Conservation (phyloP, 2,797 vertebrate species). For the Arnoldichthys spilopterus region DNA sequence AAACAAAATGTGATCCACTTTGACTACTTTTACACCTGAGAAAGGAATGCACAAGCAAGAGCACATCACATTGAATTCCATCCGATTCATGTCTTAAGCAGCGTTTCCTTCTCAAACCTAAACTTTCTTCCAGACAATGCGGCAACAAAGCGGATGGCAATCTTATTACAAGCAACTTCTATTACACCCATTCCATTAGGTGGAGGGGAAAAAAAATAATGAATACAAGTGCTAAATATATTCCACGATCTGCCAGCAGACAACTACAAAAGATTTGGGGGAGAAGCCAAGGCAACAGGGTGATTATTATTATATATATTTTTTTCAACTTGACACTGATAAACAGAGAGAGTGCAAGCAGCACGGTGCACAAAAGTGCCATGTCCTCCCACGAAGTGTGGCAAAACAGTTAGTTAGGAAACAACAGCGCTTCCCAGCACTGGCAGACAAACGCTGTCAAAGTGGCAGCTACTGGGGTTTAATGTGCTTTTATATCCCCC, state of each 20-base stretch:
- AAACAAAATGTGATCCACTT: constrained; percentile 19
- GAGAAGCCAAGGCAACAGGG: constrained; percentile 35
- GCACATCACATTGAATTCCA: constrained; percentile 25
- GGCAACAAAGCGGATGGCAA: constrained; percentile 36
- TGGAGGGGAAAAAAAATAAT: constrained; percentile 41
- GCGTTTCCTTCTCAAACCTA: constrained; percentile 42
- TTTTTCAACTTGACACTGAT: constrained; percentile 53
- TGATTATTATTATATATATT: constrained; percentile 41
- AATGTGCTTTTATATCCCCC: constrained; percentile 50
- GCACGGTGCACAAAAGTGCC: constrained; percentile 51
- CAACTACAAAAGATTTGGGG: constrained; percentile 46
- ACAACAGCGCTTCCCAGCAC: constrained; percentile 48
- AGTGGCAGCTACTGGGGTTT: constrained; percentile 49
- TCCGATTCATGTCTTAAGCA: constrained; percentile 38
- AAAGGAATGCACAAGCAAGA: neutral
- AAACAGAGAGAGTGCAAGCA: constrained; percentile 45
- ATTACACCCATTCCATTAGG: constrained; percentile 45
- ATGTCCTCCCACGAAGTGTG: constrained; percentile 53
- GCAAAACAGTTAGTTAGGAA: constrained; percentile 56
- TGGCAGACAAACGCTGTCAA: constrained; percentile 49
- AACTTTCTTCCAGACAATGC: constrained; percentile 42
- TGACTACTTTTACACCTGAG: constrained; percentile 27
- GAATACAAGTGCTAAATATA: constrained; percentile 55
- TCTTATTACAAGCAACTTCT: constrained; percentile 47
- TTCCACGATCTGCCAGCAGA: constrained; percentile 45